Evolutionary conservation across 2,888 invertebrate species (phyloP).

Genomic region (Phaonia tiefii): DNA sequence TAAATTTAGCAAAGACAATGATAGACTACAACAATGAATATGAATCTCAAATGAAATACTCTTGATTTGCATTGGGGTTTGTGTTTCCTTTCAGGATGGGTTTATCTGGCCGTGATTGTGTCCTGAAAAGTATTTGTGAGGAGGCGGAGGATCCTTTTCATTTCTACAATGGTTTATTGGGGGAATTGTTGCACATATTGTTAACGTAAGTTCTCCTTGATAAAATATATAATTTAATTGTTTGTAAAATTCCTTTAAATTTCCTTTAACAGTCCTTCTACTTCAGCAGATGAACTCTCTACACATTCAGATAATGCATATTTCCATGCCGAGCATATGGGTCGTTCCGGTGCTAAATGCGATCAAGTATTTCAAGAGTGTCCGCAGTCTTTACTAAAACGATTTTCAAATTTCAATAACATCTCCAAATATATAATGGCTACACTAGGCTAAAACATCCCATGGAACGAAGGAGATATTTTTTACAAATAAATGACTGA

Average conservation of each 20-base stretch:
- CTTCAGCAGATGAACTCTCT: constrained; percentile 84
- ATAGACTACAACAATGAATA: neutral
- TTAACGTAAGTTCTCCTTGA: constrained; percentile 89
- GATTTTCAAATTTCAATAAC: constrained; percentile 74
- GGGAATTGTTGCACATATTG: constrained; percentile 88
- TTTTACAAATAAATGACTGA: constrained; percentile 3
- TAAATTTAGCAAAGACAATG: constrained; percentile 51
- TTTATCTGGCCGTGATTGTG: constrained; percentile 86
- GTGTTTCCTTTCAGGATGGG: constrained; percentile 82
- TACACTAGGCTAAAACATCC: constrained; percentile 63
- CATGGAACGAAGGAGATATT: neutral
- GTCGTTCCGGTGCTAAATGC: constrained; percentile 80
- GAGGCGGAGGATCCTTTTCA: constrained; percentile 86
- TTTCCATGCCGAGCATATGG: constrained; percentile 86
- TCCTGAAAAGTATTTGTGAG: constrained; percentile 89
- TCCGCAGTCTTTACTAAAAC: constrained; percentile 74
- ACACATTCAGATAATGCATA: constrained; percentile 87
- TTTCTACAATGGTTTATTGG: constrained; percentile 86
- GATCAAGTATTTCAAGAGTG: constrained; percentile 75
- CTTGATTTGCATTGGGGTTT: constrained; percentile 15
- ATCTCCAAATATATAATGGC: constrained; percentile 68
- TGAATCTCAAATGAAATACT: constrained; percentile 2
- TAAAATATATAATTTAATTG: neutral
- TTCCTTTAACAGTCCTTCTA: constrained; percentile 83
- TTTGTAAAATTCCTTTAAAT: no score